Evolutionary conservation across 1,140 invertebrate species (phyloP).

Genomic region (Rhagoletis pomonella): DNA sequence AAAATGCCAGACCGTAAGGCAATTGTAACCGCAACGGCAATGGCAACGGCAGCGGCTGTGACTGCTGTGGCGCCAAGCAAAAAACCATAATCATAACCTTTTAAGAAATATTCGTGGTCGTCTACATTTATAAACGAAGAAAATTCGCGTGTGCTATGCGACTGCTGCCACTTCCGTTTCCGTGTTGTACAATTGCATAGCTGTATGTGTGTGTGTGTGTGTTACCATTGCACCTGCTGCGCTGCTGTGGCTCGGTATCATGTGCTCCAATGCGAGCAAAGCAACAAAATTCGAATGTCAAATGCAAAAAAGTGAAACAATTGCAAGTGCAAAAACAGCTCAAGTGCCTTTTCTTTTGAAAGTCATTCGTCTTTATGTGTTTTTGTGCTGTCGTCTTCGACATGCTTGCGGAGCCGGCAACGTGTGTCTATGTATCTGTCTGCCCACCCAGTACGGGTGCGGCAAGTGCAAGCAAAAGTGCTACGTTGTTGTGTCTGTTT

Average conservation of each 20-base stretch:
- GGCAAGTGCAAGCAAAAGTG: constrained; percentile 14
- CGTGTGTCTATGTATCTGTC: not conserved
- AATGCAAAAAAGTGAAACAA: not conserved
- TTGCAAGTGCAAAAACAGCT: not conserved
- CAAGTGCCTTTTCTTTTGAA: constrained; percentile 20
- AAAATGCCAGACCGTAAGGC: not conserved
- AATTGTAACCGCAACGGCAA: not conserved
- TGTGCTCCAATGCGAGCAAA: not conserved
- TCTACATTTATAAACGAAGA: not conserved
- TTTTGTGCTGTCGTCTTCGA: not conserved
- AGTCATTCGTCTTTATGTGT: constrained; percentile 43
- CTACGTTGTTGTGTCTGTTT: not conserved
- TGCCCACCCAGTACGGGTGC: not conserved
- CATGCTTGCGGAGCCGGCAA: not conserved
- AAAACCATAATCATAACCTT: constrained; percentile 35
- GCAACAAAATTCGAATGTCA: not conserved
- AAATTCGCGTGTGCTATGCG: constrained; percentile 11
- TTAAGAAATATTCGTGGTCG: not conserved
- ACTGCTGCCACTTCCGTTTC: constrained; percentile 38
- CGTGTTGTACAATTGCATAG: not conserved
- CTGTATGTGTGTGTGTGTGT: not conserved
- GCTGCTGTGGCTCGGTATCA: not conserved
- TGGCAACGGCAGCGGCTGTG: not conserved
- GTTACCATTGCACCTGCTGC: not conserved
- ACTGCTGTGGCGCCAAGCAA: not conserved